A percentile compares a stretch with the other conserved stretches of the same genome.
Evolutionary conservation across 1,140 invertebrate species (phyloP).

Genomic region (Drosophila persimilis): DNA sequence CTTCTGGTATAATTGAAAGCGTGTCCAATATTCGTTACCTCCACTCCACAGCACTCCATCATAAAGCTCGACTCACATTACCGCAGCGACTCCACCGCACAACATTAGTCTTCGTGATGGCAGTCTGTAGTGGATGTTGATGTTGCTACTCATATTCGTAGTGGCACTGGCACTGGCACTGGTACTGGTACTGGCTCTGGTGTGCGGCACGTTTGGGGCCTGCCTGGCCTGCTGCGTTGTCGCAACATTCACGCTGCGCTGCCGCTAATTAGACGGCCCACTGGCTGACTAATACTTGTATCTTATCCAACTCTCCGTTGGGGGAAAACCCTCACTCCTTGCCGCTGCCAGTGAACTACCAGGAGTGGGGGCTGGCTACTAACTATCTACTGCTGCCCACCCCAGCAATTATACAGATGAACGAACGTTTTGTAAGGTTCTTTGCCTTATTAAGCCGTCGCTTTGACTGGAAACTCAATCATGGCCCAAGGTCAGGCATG

Average conservation of each 20-base stretch:
- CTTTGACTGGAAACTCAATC: slow-evolving; percentile 58
- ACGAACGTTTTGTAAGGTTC: slow-evolving; percentile 61
- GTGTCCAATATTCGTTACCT: too few species aligned
- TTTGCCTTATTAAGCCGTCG: slow-evolving; percentile 72
- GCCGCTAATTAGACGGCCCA: slow-evolving; percentile 65
- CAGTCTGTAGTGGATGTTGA: slow-evolving; percentile 8
- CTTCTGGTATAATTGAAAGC: too few species aligned
- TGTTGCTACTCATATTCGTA: slow-evolving; percentile 26
- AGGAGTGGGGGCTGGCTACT: too few species aligned
- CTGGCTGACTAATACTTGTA: slow-evolving; percentile 11
- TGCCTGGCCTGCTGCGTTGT: slow-evolving; percentile 39
- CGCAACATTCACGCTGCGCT: slow-evolving; percentile 61
- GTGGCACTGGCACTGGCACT: slow-evolving; percentile 6
- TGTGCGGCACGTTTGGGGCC: slow-evolving; percentile 1
- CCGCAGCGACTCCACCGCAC: slow-evolving; percentile 45
- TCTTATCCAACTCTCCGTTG: slow-evolving; percentile 59
- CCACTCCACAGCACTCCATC: background rate
- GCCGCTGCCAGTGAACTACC: slow-evolving; percentile 2
- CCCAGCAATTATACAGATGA: slow-evolving; percentile 54
- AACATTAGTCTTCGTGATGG: slow-evolving; percentile 67
- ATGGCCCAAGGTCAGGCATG: slow-evolving; percentile 66
- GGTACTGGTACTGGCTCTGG: background rate
- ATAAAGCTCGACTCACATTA: slow-evolving; percentile 28
- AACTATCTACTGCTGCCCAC: background rate
- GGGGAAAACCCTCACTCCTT: slow-evolving; percentile 21